Conservation (phyloP, 1,140 invertebrate genomes). For the Pogonus chalceus region DNA sequence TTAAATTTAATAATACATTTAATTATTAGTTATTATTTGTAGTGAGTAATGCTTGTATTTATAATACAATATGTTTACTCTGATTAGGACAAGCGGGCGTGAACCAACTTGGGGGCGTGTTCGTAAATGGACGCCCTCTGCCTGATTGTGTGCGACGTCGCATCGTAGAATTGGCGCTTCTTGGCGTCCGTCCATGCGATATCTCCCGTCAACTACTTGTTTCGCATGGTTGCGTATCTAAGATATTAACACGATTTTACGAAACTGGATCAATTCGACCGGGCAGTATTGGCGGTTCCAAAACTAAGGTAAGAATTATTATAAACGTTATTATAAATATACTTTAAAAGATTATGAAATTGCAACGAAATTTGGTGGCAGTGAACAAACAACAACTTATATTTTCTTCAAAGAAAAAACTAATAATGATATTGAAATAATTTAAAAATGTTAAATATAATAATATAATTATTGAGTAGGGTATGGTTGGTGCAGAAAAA, state of each 20-base stretch:
- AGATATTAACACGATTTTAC: conserved; percentile 94
- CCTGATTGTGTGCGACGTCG: conserved; percentile 87
- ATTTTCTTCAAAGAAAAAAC: too few relatives aligned
- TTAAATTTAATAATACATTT: not conserved
- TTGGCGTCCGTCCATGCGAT: conserved; percentile 89
- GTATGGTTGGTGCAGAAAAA: too few relatives aligned
- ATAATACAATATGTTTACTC: too few relatives aligned
- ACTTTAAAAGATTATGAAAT: too few relatives aligned
- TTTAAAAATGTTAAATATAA: too few relatives aligned
- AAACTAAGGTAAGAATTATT: conserved; percentile 80
- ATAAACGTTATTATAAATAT: too few relatives aligned
- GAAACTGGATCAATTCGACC: conserved; percentile 88
- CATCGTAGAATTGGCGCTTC: conserved; percentile 86
- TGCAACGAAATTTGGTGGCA: too few relatives aligned
- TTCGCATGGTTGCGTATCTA: conserved; percentile 93
- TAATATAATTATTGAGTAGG: too few relatives aligned
- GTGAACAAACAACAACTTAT: too few relatives aligned
- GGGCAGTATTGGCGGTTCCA: conserved; percentile 80
- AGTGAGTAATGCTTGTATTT: too few relatives aligned
- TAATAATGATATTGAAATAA: too few relatives aligned
- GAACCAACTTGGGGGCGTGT: conserved; percentile 91
- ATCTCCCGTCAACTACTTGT: conserved; percentile 90
- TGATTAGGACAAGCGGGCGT: conserved; percentile 86
- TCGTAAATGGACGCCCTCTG: conserved; percentile 89
- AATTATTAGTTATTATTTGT: not conserved